Evolutionary conservation across 2,888 invertebrate species (phyloP), one percentile per base, ranked within the genome.

Genomic region (Listrodromus nycthemerus): DNA sequence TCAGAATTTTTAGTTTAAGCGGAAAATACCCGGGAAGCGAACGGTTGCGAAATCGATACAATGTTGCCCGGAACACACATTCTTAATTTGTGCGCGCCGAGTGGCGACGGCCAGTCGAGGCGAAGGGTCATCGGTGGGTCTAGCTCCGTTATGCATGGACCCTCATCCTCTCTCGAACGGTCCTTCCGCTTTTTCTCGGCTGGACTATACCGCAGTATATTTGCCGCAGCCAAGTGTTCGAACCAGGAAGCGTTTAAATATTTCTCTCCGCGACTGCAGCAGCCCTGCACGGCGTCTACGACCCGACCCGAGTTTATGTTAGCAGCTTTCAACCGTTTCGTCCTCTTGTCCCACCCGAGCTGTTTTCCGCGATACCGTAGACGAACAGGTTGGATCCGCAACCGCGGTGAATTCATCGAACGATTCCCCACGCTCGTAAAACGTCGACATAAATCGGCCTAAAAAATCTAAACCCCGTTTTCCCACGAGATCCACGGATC

Each of bases 391-490:
- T 24, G 48, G 69, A 63, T 65, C 24, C 55, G 24, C 33, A 8
- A 63, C 55, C 24, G 27, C 16, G 63, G 13, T 19, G 61, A 37
- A 30, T 37, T 30, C 30, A 45, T 55, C 19, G 67, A 50, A 13
- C 45, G 55, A 30, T 61, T 13, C 13, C 71, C 76, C 37, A 33
- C 66, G 85, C 76, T 85, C 85, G 83, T 87, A 85, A 87, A 87
- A 86, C 80, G 78, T 84, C 82, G 80, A 86, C 86, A 79, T 87
- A 87, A 87, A 86, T 87, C 82, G 83, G 66, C 81, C 84, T 85
- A 86, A 45, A 86, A 87, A 87, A 84, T 87, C 82, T 75, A 82
- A 83, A 83, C 85, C 85, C 84, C 85, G 86, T 87, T 86, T 76
- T 86, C 82, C 80, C 85, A 80, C 76, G 83, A 81, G 81, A 86